Percentiles rank a stretch among this genome's conserved stretches.
Conservation (phyloP, 2,888 invertebrate genomes). For the Dicycla oo region DNA sequence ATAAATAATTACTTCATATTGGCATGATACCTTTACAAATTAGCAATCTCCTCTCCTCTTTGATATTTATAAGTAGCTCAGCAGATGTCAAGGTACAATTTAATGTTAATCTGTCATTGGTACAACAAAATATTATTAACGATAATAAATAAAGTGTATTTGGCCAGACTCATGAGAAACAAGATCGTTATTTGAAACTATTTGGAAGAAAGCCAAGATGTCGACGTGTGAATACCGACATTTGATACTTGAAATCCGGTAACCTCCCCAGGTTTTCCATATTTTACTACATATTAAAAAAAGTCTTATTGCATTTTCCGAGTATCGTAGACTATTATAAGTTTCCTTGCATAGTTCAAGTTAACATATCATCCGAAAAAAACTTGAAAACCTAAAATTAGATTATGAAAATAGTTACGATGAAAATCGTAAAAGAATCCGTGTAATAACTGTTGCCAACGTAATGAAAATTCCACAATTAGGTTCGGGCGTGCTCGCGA, state of each 20-base stretch:
- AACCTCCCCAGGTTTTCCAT: conserved; percentile 51
- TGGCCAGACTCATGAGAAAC: conserved; percentile 75
- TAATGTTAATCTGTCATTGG: conserved; percentile 48
- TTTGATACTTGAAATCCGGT: conserved; percentile 79
- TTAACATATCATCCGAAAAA: conserved; percentile 22
- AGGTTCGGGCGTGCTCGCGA: conserved; percentile 81
- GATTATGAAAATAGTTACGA: conserved; percentile 63
- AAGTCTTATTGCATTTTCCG: conserved; percentile 24
- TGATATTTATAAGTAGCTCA: conserved; percentile 37
- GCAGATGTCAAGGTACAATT: conserved; percentile 49
- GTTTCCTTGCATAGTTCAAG: conserved; percentile 9
- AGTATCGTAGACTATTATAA: not conserved
- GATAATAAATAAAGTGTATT: conserved; percentile 75
- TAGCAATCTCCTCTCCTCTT: conserved; percentile 4
- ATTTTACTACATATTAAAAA: conserved; percentile 39
- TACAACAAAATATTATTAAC: conserved; percentile 53
- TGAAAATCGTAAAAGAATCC: conserved; percentile 65
- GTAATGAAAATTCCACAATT: conserved; percentile 81
- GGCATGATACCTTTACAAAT: not conserved
- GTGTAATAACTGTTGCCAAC: conserved; percentile 72
- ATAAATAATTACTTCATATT: conserved; percentile 1
- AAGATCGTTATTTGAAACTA: conserved; percentile 80
- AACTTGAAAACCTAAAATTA: conserved; percentile 56
- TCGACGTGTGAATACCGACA: conserved; percentile 79
- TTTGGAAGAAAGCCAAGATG: conserved; percentile 80